These are phyloP conservation scores for Acrobeloides nanus DNA, from an alignment of 2,888 invertebrate genomes.

Conservation along the genomic window DNA sequence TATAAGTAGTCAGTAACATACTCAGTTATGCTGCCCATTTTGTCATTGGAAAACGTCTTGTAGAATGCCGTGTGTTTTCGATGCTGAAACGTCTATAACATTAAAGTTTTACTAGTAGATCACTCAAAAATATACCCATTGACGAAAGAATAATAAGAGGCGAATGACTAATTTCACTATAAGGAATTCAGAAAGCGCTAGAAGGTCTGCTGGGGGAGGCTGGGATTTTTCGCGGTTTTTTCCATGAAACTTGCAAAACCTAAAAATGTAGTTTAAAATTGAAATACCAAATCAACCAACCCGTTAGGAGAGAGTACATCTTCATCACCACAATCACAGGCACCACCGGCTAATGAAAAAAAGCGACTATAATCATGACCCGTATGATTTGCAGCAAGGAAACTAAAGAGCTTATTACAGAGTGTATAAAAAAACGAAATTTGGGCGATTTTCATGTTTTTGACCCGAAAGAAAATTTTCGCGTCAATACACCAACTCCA, in stretches of 20 bases:
- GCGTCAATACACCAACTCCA: too few relatives aligned
- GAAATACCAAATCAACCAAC: constrained; percentile 7
- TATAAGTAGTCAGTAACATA: constrained; percentile 8
- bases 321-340: constrained; percentile 44
- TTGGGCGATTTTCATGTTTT: background rate
- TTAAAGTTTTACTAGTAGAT: too few relatives aligned
- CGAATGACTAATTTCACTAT: constrained; percentile 28
- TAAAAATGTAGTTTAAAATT: constrained; percentile 7
- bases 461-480: constrained; percentile 10
- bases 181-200: constrained; percentile 31
- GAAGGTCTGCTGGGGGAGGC: constrained; percentile 16
- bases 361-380: constrained; percentile 44
- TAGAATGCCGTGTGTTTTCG: background rate
- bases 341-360: constrained; percentile 45
- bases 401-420: constrained; percentile 5
- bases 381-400: constrained; percentile 32
- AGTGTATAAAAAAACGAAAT: too few relatives aligned
- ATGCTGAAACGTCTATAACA: background rate
- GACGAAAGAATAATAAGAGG: constrained; percentile 25
- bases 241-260: constrained; percentile 27
- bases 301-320: constrained; percentile 35
- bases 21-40: constrained; percentile 9
- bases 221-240: constrained; percentile 11
- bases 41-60: too few relatives aligned
- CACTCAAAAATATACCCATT: constrained; percentile 15